Evolutionary conservation across 2,797 vertebrate genomes (phyloP), one percentile per base, ranked within the genome.

Genomic region (Myoxocephalus aenaeus): DNA sequence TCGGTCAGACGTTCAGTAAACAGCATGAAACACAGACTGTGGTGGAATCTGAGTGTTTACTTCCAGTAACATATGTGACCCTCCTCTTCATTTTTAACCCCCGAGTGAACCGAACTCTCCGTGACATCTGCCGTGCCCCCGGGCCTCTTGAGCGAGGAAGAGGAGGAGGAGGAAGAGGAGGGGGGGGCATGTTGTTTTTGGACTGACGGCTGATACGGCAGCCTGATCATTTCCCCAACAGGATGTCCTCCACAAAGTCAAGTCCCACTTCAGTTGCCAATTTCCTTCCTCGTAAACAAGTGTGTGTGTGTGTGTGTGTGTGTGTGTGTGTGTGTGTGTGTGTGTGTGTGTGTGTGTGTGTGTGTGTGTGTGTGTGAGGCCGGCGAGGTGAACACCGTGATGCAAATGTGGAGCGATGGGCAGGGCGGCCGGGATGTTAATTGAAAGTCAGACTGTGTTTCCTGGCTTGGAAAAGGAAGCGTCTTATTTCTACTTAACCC

Each of bases 371-470:
- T 48, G 46, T 7, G 44, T 20, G 17, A 20, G 46, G 46, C 18
- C 7, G 69, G 61, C 8, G 58, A 73, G 81, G 73, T 77, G 82
- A 80, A 69, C 67, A 0, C 50, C 17, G 50, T 77, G 71, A 88
- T 85, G 86, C 77, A 86, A 85, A 92, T 87, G 72, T 22, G 75
- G 53, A 73, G 66, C 29, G 84, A 84, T 66, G 62, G 73, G 42
- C 70, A 83, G 85, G 79, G 65, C 65, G 53, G 48, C 25, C 20
- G 14, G 38, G 32, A 77, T 84, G 88, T 87, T 90, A 87, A 91
- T 85, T 87, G 84, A 82, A 86, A 83, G 85, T 86, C 85, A 81
- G 77, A 72, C 73, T 38, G 73, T 62, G 78, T 89, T 87, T 85
- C 63, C 25, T 8, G 25, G 40, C 74, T 84, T 2, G 18, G 54